phyloP scores from a whole-genome alignment of 1,140 invertebrate genomes.

The Limonius californicus region DNA sequence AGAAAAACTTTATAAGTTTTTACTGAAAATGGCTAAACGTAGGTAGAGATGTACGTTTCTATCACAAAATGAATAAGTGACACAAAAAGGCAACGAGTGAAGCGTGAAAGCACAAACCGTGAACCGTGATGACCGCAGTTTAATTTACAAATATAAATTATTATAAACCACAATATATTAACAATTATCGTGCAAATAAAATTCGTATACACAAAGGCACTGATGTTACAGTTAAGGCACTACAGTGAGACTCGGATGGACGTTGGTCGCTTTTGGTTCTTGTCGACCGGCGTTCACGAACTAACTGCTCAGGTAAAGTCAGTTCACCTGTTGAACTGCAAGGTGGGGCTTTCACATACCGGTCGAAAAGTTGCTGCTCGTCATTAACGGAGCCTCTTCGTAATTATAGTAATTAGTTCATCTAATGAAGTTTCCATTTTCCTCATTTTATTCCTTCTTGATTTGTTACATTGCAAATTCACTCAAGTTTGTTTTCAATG shows the following conservation, averaged over 20 bases:
- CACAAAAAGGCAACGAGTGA: background rate
- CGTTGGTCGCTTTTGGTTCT: background rate
- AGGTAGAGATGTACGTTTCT: too few species aligned
- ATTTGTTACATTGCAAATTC: too few species aligned
- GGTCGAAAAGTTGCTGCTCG: slow-evolving; percentile 1
- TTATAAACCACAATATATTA: too few species aligned
- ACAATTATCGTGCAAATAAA: too few species aligned
- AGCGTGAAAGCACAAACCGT: background rate
- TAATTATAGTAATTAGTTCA: too few species aligned
- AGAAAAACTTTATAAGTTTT: too few species aligned
- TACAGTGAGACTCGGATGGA: background rate
- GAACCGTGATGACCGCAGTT: background rate
- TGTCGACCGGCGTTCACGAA: background rate
- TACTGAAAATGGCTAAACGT: too few species aligned
- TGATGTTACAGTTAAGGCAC: background rate
- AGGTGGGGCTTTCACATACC: slow-evolving; percentile 8
- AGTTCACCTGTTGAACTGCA: slow-evolving; percentile 8
- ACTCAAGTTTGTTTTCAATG: too few species aligned
- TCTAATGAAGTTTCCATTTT: too few species aligned
- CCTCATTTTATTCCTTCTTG: too few species aligned
- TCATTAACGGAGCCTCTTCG: too few species aligned
- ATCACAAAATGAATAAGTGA: too few species aligned
- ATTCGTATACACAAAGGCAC: background rate
- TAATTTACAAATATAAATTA: background rate
- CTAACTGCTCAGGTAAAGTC: slow-evolving; percentile 8